phyloP scores from a whole-genome alignment of 2,113 vertebrate species.

The Pogonocichla stellata region DNA sequence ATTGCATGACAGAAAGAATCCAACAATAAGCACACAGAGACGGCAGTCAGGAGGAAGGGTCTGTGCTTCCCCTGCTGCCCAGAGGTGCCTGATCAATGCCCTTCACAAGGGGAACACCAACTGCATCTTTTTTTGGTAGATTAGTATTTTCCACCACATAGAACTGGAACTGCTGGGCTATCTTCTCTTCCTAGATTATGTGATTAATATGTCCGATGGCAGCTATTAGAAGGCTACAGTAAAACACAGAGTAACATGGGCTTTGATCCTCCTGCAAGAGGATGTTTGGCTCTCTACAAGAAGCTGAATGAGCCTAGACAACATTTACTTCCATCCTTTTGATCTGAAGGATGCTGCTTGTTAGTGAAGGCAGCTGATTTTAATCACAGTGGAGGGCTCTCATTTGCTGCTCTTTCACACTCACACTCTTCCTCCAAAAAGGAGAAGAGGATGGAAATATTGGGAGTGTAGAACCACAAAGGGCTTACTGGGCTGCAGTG shows the following conservation, averaged over 20 bases:
- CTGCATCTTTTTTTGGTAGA: neutral
- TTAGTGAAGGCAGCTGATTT: neutral
- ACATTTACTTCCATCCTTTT: neutral
- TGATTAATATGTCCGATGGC: neutral
- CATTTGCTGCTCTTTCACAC: neutral
- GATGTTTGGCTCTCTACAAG: neutral
- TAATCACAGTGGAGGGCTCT: neutral
- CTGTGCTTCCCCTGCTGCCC: neutral
- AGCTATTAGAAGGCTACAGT: neutral
- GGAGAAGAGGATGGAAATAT: neutral
- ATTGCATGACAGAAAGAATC: neutral
- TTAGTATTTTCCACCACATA: neutral
- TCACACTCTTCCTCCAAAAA: neutral
- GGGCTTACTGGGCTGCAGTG: neutral
- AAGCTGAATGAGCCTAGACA: neutral
- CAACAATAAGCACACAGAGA: neutral
- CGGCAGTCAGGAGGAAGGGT: neutral
- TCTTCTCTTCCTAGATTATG: neutral
- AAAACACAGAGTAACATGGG: neutral
- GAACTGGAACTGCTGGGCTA: neutral
- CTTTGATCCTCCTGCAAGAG: neutral
- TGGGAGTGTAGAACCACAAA: neutral
- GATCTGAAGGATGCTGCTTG: neutral
- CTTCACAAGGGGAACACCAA: neutral
- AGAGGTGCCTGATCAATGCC: neutral